Evolutionary conservation across 2,888 invertebrate species (phyloP), one percentile per base, ranked within the genome.

Genomic region (Nemotelus pantherinus): DNA sequence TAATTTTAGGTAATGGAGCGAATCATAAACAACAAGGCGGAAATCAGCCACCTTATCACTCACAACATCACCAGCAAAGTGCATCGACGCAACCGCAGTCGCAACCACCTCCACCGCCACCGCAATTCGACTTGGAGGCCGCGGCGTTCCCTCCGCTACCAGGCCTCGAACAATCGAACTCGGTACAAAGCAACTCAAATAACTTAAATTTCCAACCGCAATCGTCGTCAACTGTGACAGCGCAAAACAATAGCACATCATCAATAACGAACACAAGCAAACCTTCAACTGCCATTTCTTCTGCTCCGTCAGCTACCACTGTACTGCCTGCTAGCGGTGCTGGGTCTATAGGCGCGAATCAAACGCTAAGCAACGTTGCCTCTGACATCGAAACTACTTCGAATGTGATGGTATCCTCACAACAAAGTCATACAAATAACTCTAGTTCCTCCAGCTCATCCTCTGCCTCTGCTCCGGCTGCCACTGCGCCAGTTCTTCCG

Each of bases 81-180:
- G 64, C 63, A n/a, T 25, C 25, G 41, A 39, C 63, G 9, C 63
- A 39, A 43, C 85, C 83, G 78, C 83, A 82, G 76, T 83, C 88
- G 71, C 87, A 88, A 79, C n/a, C 63, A 25, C 85, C 83, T 78
- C 83, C 82, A 76, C 84, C 88, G 89, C 86, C 90, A 79, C 90
- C 90, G 58, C 91, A 93, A 84, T 94, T 94, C 87, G 94, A 94
- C 86, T 89, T 94, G 82, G 93, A 93, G 86, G 92, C 93, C 78
- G 90, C 92, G 75, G 93, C 94, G 76, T 94, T 94, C 86, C 94
- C 94, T 80, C 94, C 94, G 78, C 89, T 94, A 84, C 94, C 94
- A 79, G 93, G 93, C 84, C 87, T 89, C 79, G 88, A 89, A 80
- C 85, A 85, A 79, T 5, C 64, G 7, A 64, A 53, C 45, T 45